phyloP scores from a whole-genome alignment of 2,113 vertebrate species.

The Melanocharis versteri region DNA sequence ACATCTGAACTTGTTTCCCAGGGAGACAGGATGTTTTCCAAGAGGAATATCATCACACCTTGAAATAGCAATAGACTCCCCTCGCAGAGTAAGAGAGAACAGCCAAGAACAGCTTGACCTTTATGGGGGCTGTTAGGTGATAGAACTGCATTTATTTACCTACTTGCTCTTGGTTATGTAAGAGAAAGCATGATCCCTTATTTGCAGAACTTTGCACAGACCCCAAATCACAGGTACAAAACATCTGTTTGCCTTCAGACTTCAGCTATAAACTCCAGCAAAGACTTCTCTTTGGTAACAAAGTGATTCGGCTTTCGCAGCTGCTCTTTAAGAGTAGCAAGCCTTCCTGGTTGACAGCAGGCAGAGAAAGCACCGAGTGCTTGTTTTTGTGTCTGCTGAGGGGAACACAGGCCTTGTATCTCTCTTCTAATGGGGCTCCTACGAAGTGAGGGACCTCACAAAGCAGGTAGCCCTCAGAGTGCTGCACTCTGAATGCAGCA shows the following conservation, averaged over 20 bases:
- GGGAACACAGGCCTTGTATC: background rate
- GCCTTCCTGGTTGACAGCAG: background rate
- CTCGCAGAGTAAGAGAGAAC: background rate
- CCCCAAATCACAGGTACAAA: background rate
- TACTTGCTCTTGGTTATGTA: background rate
- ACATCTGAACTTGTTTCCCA: constrained; percentile 35
- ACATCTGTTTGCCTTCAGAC: background rate
- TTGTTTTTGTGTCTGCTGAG: background rate
- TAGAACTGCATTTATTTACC: background rate
- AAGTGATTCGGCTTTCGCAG: background rate
- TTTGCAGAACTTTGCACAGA: background rate
- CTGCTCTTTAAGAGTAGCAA: background rate
- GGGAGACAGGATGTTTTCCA: constrained; percentile 39
- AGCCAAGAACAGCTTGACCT: constrained; percentile 25
- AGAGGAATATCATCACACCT: constrained; percentile 42
- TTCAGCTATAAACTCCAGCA: background rate
- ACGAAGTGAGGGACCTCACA: background rate
- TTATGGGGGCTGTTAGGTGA: background rate
- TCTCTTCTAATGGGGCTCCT: background rate
- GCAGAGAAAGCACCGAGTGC: background rate
- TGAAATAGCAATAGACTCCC: constrained; percentile 37
- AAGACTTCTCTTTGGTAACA: background rate
- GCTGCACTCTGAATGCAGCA: background rate
- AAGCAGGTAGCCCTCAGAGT: background rate
- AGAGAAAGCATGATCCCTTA: background rate